Evolutionary conservation across 2,113 vertebrate species (phyloP).

Genomic region (Otus sunia): DNA sequence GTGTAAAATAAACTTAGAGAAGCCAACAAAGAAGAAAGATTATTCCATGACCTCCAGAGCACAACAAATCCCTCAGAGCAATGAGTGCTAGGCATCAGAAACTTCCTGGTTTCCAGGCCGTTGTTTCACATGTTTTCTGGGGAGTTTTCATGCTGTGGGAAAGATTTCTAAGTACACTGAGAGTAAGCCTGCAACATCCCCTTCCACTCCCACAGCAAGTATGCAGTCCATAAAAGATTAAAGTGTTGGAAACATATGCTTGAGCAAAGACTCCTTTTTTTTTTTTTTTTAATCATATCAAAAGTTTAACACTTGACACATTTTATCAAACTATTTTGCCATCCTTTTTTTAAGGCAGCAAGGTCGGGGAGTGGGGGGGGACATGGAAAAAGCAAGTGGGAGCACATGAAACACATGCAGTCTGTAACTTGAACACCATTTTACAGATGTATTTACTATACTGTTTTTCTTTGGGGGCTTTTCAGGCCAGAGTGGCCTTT

Average conservation of each 20-base stretch:
- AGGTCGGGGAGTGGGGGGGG: neutral
- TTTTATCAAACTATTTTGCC: slow-evolving; percentile 15
- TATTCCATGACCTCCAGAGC: neutral
- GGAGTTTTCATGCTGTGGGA: slow-evolving; percentile 23
- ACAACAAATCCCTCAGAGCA: slow-evolving; percentile 36
- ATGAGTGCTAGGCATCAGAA: slow-evolving; percentile 5
- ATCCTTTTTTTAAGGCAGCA: neutral
- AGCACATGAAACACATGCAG: neutral
- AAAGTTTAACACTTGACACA: neutral
- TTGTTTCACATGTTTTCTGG: neutral
- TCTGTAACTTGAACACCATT: neutral
- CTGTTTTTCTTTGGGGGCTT: slow-evolving; percentile 2
- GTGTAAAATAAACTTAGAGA: neutral
- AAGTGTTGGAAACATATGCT: neutral
- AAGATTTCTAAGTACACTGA: slow-evolving; percentile 45
- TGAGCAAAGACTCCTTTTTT: neutral
- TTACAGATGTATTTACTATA: slow-evolving; percentile 28
- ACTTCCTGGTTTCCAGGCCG: slow-evolving; percentile 4
- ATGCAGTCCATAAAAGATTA: slow-evolving; percentile 26
- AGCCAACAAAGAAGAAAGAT: slow-evolving; percentile 5
- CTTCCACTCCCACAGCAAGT: slow-evolving; percentile 26
- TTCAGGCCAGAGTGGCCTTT: slow-evolving; percentile 17
- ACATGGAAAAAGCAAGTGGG: fast-evolving
- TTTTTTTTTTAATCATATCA: neutral
- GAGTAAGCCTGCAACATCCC: slow-evolving; percentile 49